A percentile compares a stretch with the other conserved stretches of the same genome.
phyloP scores from a whole-genome alignment of 2,888 invertebrate species.

The Scaptomyza flava region DNA sequence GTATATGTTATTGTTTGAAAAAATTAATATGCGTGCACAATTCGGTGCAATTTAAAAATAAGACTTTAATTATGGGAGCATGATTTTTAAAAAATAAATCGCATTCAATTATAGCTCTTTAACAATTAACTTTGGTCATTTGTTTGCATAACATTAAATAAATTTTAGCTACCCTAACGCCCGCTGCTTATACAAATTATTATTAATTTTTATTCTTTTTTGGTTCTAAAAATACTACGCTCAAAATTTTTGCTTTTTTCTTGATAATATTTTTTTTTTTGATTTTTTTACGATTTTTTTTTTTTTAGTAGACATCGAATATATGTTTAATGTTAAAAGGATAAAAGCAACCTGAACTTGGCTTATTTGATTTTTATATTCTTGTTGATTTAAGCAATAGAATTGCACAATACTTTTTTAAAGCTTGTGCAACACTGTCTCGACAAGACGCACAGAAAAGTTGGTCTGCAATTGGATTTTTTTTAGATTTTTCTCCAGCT shows the following conservation, averaged over 20 bases:
- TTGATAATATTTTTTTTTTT: conserved; percentile 42
- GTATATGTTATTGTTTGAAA: conserved; percentile 34
- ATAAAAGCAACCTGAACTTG: conserved; percentile 61
- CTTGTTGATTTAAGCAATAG: conserved; percentile 20
- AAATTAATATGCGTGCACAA: conserved; percentile 60
- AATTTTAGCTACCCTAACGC: conserved; percentile 74
- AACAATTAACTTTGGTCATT: conserved; percentile 74
- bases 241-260: conserved; percentile 33
- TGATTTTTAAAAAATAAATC: conserved; percentile 41
- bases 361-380: conserved; percentile 23
- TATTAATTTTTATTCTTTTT: conserved; percentile 32
- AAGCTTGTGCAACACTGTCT: conserved; percentile 43
- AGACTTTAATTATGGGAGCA: conserved; percentile 32
- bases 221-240: conserved; percentile 38
- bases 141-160: conserved; percentile 52
- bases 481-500: conserved; percentile 20
- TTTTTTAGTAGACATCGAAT: conserved; percentile 66
- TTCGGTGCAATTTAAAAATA: conserved; percentile 47
- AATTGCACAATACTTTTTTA: conserved; percentile 52
- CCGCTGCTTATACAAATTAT: conserved; percentile 54
- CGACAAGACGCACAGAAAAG: conserved; percentile 42
- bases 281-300: conserved; percentile 24
- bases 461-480: conserved; percentile 47
- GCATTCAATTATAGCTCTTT: conserved; percentile 54
- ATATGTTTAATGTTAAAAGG: conserved; percentile 58